Percentiles rank a stretch among this genome's conserved stretches.
Conservation (phyloP, 2,113 vertebrate genomes). For the Willisornis vidua region DNA sequence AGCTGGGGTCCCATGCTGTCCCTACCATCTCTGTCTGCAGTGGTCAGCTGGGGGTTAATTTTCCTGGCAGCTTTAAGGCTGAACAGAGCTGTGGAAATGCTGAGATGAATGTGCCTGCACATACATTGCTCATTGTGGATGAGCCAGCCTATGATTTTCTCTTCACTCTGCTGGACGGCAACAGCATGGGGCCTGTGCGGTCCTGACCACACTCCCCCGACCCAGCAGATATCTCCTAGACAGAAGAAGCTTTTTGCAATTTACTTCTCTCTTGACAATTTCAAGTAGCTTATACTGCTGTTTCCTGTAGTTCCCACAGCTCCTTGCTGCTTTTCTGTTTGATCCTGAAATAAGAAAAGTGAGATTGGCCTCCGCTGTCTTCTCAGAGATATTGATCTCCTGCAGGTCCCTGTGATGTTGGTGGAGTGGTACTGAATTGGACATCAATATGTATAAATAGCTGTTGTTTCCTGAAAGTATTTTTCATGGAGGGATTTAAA, state of each 20-base stretch:
- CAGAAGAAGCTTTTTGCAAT: constrained; percentile 30
- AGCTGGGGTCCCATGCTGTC: background rate
- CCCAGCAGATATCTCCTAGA: background rate
- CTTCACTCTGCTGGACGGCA: constrained; percentile 2
- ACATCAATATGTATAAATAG: constrained; percentile 2
- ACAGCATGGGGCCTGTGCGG: background rate
- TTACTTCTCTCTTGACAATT: constrained; percentile 22
- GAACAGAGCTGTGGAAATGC: background rate
- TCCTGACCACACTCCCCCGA: background rate
- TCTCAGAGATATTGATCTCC: background rate
- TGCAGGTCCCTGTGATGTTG: background rate
- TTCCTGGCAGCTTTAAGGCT: background rate
- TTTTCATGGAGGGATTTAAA: background rate
- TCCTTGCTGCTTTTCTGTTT: constrained; percentile 35
- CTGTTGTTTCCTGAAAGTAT: constrained; percentile 25
- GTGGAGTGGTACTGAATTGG: background rate
- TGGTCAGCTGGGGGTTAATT: constrained; percentile 51
- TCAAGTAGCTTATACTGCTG: constrained; percentile 8
- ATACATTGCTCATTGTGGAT: background rate
- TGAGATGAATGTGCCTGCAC: constrained; percentile 11
- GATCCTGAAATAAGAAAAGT: constrained; percentile 15
- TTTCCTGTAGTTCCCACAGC: constrained; percentile 34
- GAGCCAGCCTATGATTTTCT: background rate
- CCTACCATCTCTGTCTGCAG: background rate
- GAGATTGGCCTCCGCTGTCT: background rate